Evolutionary conservation across 2,888 invertebrate species (phyloP), one percentile per base, ranked within the genome.

Genomic region (Hypena proboscidalis): DNA sequence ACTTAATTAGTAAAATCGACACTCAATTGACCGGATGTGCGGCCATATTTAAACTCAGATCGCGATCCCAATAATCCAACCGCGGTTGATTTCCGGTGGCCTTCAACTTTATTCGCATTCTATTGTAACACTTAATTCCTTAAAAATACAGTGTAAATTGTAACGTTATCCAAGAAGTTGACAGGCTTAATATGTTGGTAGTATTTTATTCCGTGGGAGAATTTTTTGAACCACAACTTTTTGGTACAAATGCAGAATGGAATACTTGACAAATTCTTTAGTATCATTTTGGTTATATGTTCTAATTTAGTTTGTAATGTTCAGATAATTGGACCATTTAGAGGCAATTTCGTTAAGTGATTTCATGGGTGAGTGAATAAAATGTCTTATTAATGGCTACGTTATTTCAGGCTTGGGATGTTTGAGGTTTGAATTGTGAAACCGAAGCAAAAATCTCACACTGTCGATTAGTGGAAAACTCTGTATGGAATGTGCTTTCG

Each of bases 41-140:
- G 58, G 75, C 80, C 84, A 82, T 84, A 76, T 83, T 85, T 81
- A 74, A 80, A 83, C 74, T 74, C 67, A 63, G 72, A 80, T 83
- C 79, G 87, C 83, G 77, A 83, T 82, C 74, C 80, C 74, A 81
- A 82, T 71, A 82, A 85, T 84, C 77, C 77, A 74, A 80, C 77
- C 78, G 70, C 77, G 77, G 69, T 66, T 62, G 66, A 59, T 57
- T 64, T 64, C 66, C 66, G 61, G 54, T 42, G 58, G 58, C 64
- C 58, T 66, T 66, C 54, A 47, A 56, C 32, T 13, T 39, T 47
- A 51, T 34, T 33, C 30, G 19, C 29, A 55, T 41, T 14, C 44
- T 20, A 56, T 34, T 45, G 22, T 54, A 31, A 25, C 31, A 11
- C 48, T 54, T 65, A 45, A 19, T 42, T 44, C 45, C 21, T 49